phyloP scores from a whole-genome alignment of 2,888 invertebrate genomes.

The Tyria jacobaeae region DNA sequence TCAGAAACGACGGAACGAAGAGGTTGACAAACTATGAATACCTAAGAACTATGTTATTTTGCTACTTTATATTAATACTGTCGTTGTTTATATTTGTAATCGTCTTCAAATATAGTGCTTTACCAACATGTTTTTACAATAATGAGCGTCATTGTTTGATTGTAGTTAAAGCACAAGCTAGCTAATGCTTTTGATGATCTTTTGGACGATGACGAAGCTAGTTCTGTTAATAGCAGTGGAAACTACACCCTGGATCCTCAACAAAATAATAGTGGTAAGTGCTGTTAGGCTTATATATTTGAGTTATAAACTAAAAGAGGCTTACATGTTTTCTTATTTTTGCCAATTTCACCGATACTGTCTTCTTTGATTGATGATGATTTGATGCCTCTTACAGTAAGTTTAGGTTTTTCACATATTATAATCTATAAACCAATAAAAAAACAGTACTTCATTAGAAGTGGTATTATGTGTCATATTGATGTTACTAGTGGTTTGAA shows the following conservation, averaged over 20 bases:
- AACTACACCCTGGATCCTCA: constrained; percentile 75
- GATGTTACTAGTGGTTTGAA: too few species aligned
- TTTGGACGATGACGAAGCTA: constrained; percentile 88
- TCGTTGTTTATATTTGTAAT: neutral
- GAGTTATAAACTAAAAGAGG: neutral
- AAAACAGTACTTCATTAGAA: too few species aligned
- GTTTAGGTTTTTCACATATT: too few species aligned
- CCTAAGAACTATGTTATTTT: neutral
- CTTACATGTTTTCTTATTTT: neutral
- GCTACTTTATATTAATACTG: neutral
- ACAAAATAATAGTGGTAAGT: constrained; percentile 70
- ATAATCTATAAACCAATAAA: too few species aligned
- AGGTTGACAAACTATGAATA: constrained; percentile 75
- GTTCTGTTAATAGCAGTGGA: constrained; percentile 87
- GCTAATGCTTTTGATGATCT: constrained; percentile 90
- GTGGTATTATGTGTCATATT: too few species aligned
- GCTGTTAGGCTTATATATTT: neutral
- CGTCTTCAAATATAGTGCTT: neutral
- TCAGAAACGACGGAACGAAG: constrained; percentile 88
- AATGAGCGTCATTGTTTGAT: constrained; percentile 36
- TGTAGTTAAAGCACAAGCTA: constrained; percentile 88
- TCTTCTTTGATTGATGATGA: too few species aligned
- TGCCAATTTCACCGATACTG: neutral
- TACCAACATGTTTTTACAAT: neutral
- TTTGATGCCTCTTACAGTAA: neutral